Conservation (phyloP, 1,140 invertebrate species). For the Meloidogyne hapla region DNA sequence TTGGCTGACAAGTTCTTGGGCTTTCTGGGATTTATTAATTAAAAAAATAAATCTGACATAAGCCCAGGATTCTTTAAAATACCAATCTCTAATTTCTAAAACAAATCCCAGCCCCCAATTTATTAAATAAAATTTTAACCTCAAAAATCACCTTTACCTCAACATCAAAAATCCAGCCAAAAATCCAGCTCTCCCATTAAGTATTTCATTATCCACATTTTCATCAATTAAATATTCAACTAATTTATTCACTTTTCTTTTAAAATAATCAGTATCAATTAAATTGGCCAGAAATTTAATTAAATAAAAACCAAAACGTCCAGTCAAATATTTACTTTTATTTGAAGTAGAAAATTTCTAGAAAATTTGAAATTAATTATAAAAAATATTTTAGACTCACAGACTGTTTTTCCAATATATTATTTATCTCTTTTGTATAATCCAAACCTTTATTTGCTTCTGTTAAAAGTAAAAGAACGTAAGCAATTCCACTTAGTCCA, state of each 20-base stretch:
- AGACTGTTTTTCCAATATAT: slow-evolving; percentile 17
- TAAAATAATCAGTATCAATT: slow-evolving; percentile 21
- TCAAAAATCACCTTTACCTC: not conserved
- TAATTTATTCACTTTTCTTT: slow-evolving; percentile 28
- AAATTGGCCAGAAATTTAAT: slow-evolving; percentile 25
- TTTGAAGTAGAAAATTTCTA: not conserved
- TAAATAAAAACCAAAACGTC: slow-evolving; percentile 29
- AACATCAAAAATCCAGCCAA: slow-evolving; percentile 22
- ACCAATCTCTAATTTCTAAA: not conserved
- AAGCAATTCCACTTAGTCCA: slow-evolving; percentile 36
- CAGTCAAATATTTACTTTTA: slow-evolving; percentile 33
- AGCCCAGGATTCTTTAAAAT: too few species aligned
- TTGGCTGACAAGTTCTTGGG: too few species aligned
- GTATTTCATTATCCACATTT: slow-evolving; percentile 41
- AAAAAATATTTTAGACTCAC: not conserved
- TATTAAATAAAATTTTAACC: not conserved
- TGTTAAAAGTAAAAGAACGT: slow-evolving; percentile 34
- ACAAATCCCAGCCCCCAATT: not conserved
- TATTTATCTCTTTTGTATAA: slow-evolving; percentile 21
- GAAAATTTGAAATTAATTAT: not conserved
- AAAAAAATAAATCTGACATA: too few species aligned
- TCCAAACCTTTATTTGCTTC: not conserved
- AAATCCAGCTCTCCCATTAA: slow-evolving; percentile 41
- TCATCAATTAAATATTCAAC: slow-evolving; percentile 27
- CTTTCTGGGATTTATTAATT: too few species aligned